Conservation (phyloP, 2,113 vertebrate species). For the Gymnorhina tibicen region DNA sequence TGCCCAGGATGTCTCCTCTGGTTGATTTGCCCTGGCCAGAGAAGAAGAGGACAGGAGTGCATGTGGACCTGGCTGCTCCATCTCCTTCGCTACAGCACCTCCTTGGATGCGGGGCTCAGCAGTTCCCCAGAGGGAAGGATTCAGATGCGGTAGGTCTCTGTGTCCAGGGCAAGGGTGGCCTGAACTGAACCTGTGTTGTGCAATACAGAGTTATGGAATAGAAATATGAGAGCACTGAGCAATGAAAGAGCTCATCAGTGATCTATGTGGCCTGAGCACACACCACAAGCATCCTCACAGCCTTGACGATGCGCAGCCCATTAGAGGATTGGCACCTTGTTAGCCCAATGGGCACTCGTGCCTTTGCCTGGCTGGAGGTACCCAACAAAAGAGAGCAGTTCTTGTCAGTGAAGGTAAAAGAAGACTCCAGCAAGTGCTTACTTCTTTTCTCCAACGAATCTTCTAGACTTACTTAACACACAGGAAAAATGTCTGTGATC, state of each 20-base stretch:
- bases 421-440: background rate
- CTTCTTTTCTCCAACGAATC: background rate
- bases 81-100: background rate
- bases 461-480: background rate
- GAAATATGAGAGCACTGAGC: background rate
- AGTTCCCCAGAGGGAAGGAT: background rate
- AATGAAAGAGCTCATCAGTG: background rate
- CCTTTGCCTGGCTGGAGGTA: background rate
- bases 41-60: background rate
- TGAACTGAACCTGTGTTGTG: background rate
- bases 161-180: background rate
- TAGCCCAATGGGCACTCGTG: background rate
- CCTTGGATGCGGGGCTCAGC: background rate
- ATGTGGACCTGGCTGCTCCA: background rate
- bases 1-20: background rate
- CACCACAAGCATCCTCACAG: background rate
- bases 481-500: background rate
- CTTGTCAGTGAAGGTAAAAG: background rate
- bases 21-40: background rate
- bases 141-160: background rate
- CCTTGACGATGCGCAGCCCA: accelerated
- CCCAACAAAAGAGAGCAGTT: background rate
- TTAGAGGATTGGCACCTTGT: background rate
- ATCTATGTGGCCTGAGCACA: background rate
- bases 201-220: background rate